phyloP scores from a whole-genome alignment of 2,888 invertebrate species.

The Drosophila mimica region DNA sequence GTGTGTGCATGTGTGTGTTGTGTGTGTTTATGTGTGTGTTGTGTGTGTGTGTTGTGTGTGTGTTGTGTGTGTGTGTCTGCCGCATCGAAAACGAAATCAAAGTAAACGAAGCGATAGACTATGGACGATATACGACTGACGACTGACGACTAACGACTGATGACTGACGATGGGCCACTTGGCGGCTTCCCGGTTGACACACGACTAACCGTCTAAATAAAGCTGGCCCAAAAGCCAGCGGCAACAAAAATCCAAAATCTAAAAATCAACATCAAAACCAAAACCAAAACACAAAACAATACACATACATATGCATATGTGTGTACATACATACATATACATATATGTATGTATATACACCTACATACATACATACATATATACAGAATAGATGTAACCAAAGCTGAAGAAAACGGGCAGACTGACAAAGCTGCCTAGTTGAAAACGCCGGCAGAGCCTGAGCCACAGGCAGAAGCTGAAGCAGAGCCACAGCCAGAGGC shows the following conservation, averaged over 20 bases:
- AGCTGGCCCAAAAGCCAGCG: slow-evolving; percentile 58
- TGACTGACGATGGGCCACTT: slow-evolving; percentile 56
- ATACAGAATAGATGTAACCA: slow-evolving; percentile 74
- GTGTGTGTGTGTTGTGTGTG: background rate
- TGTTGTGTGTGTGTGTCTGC: background rate
- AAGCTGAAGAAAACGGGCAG: slow-evolving; percentile 72
- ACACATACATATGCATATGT: slow-evolving; percentile 39
- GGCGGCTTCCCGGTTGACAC: slow-evolving; percentile 81
- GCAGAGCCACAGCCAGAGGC: slow-evolving; percentile 17
- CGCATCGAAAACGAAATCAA: slow-evolving; percentile 44
- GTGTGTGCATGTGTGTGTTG: slow-evolving; percentile 22
- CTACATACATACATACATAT: slow-evolving; percentile 32
- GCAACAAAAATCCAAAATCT: slow-evolving; percentile 45
- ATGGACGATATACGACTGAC: slow-evolving; percentile 2
- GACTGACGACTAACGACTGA: slow-evolving; percentile 1
- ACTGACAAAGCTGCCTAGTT: slow-evolving; percentile 28
- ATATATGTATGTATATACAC: no score
- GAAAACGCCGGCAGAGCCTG: slow-evolving; percentile 22
- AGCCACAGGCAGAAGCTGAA: slow-evolving; percentile 19
- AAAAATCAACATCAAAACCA: slow-evolving; percentile 30
- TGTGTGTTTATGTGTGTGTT: slow-evolving; percentile 15
- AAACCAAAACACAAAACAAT: slow-evolving; percentile 34
- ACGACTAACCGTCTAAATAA: slow-evolving; percentile 79
- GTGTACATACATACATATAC: slow-evolving; percentile 33
- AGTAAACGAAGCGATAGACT: slow-evolving; percentile 22